Conservation (phyloP, 2,888 invertebrate genomes). For the Geotrupes spiniger region DNA sequence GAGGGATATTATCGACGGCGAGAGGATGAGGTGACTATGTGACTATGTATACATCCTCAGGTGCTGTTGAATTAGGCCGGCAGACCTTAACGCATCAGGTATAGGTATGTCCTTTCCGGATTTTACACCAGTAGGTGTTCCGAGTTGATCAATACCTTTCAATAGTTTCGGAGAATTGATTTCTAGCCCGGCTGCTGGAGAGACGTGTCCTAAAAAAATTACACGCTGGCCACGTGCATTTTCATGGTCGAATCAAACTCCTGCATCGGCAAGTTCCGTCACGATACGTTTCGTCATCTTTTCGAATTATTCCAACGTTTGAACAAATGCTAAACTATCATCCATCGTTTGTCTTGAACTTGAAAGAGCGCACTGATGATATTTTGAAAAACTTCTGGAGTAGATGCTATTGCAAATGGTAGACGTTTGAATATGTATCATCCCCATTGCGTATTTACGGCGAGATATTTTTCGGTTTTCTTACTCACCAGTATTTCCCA, state of each 20-base stretch:
- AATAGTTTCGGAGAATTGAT: conserved; percentile 18
- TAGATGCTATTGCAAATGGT: conserved; percentile 31
- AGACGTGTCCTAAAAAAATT: conserved; percentile 4
- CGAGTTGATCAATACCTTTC: conserved; percentile 21
- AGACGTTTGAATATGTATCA: conserved; percentile 25
- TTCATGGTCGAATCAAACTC: conserved; percentile 31
- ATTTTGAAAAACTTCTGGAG: conserved; percentile 31
- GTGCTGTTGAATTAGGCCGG: too few relatives aligned
- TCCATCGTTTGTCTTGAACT: not conserved
- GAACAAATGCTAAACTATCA: not conserved
- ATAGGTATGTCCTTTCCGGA: conserved; percentile 9
- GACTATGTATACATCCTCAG: too few relatives aligned
- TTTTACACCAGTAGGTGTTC: conserved; percentile 21
- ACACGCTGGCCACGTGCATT: conserved; percentile 23
- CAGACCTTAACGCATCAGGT: conserved; percentile 1
- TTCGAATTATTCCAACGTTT: conserved; percentile 1
- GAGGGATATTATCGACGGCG: too few relatives aligned
- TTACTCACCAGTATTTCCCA: conserved; percentile 24
- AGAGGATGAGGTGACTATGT: too few relatives aligned
- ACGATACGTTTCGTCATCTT: conserved; percentile 7
- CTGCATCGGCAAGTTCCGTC: conserved; percentile 20
- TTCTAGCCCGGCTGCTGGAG: not conserved
- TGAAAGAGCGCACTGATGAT: conserved; percentile 16
- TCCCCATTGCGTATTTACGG: conserved; percentile 30
- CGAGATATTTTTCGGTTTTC: conserved; percentile 22